Conservation (phyloP, 2,797 vertebrate genomes). For the Muscicapa striata region DNA sequence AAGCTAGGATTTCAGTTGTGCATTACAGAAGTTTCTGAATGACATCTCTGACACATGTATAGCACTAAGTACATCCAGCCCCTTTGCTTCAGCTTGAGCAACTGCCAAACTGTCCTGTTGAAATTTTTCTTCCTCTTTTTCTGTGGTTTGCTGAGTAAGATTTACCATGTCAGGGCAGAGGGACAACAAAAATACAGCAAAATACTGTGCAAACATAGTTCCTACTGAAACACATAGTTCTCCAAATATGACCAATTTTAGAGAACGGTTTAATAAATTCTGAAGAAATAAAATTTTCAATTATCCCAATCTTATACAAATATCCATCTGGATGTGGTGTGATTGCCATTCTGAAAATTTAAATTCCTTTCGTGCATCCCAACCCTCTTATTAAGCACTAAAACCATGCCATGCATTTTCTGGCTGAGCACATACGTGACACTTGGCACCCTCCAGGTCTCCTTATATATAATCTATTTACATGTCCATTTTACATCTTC, state of each 20-base stretch:
- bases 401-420: neutral
- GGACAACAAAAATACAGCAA: neutral
- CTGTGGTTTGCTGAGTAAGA: neutral
- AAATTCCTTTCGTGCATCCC: neutral
- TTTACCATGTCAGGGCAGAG: neutral
- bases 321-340: neutral
- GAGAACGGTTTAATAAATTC: neutral
- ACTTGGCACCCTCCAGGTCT: neutral
- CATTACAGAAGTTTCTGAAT: neutral
- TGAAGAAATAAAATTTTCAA: neutral
- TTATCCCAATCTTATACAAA: neutral
- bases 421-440: neutral
- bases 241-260: neutral
- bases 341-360: neutral
- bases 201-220: rapidly evolving
- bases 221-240: neutral
- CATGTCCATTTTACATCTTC: neutral
- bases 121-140: neutral
- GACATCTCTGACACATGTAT: neutral
- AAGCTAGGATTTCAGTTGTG: neutral
- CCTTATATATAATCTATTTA: neutral
- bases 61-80: neutral
- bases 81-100: neutral
- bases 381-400: neutral
- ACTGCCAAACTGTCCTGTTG: neutral